phyloP scores from a whole-genome alignment of 2,113 vertebrate genomes.

The Takifugu bimaculatus region DNA sequence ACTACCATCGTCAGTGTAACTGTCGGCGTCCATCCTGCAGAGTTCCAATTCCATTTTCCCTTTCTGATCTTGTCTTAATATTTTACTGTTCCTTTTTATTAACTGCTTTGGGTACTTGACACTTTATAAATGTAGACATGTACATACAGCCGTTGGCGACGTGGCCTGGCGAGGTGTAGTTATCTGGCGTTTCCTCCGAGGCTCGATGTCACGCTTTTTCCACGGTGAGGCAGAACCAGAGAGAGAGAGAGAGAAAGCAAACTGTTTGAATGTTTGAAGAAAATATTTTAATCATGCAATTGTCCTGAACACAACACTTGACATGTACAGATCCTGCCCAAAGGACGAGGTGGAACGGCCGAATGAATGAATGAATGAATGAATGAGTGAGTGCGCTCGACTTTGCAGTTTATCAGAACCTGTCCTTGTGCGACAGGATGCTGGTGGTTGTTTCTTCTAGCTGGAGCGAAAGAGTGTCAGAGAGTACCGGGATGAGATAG shows the following conservation, averaged over 20 bases:
- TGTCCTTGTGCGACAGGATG: conserved; percentile 68
- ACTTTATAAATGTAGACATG: conserved; percentile 79
- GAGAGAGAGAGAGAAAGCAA: conserved; percentile 49
- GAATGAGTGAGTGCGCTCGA: conserved; percentile 62
- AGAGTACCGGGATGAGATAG: conserved; percentile 58
- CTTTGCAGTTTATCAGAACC: conserved; percentile 66
- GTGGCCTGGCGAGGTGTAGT: conserved; percentile 72
- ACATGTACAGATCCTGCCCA: conserved; percentile 67
- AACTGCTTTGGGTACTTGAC: conserved; percentile 82
- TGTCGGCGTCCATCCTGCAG: conserved; percentile 65
- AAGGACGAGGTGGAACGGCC: conserved; percentile 52
- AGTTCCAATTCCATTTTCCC: conserved; percentile 58
- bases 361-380: conserved; percentile 54
- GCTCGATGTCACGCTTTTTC: conserved; percentile 72
- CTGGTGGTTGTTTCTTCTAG: conserved; percentile 65
- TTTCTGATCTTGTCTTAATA: conserved; percentile 73
- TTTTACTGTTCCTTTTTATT: conserved; percentile 63
- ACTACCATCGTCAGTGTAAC: conserved; percentile 69
- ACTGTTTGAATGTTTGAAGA: conserved; percentile 66
- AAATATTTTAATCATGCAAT: conserved; percentile 53
- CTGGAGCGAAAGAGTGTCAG: conserved; percentile 48
- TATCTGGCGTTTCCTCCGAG: conserved; percentile 67
- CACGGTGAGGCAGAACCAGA: conserved; percentile 56
- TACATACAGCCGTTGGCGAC: conserved; percentile 76
- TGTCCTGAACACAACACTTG: conserved; percentile 71